These are phyloP conservation scores for Spea multiplicata DNA, from an alignment of 2,113 vertebrate species.

Conservation along the genomic window DNA sequence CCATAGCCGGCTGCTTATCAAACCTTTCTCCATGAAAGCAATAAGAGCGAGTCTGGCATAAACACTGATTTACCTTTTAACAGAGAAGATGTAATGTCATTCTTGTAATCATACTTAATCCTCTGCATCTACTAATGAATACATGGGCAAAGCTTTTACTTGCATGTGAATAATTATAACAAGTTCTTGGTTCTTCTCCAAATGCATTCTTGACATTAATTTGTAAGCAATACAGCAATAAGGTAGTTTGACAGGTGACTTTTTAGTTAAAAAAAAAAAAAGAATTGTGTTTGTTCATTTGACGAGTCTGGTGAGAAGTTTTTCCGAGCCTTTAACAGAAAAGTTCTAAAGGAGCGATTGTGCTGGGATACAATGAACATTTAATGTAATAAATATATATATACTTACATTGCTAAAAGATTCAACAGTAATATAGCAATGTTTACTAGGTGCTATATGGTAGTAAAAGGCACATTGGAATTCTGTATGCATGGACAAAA, in stretches of 20 bases:
- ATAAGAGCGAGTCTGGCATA: conserved; percentile 67
- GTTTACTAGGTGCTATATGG: background rate
- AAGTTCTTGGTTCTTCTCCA: conserved; percentile 65
- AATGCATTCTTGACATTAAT: conserved; percentile 66
- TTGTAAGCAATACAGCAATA: conserved; percentile 62
- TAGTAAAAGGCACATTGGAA: no score
- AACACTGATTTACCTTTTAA: conserved; percentile 67
- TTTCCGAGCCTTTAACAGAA: no score
- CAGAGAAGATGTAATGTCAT: conserved; percentile 65
- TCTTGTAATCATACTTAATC: conserved; percentile 72
- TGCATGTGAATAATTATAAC: conserved; percentile 66
- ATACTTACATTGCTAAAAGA: no score
- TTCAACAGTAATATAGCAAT: no score
- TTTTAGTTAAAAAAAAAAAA: conserved; percentile 42
- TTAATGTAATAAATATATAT: no score
- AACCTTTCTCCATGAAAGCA: conserved; percentile 61
- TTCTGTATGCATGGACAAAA: no score
- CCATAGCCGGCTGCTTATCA: conserved; percentile 61
- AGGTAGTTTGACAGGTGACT: conserved; percentile 56
- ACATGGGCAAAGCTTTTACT: conserved; percentile 66
- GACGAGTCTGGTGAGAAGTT: background rate
- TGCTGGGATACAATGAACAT: background rate
- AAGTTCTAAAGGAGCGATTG: background rate
- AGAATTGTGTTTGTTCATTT: background rate
- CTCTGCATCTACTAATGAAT: conserved; percentile 75